Evolutionary conservation across 2,888 invertebrate genomes (phyloP), one percentile per base, ranked within the genome.

Genomic region (Elmis aenea): DNA sequence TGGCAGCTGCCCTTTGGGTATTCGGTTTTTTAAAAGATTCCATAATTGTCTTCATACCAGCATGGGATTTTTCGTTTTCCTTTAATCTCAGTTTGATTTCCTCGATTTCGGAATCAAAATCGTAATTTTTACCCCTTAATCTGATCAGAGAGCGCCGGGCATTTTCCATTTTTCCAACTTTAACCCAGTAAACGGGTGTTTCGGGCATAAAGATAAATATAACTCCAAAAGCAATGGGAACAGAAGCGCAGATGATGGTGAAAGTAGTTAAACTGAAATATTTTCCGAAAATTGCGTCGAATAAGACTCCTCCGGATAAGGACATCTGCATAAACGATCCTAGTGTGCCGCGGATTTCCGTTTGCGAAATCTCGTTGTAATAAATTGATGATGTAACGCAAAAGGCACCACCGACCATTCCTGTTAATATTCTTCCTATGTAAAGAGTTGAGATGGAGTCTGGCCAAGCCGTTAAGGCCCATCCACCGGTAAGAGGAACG

Each of bases 261-360:
- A 85, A 71, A 3, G 67, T 57, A 23, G 73, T 72, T 45, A 85
- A 78, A 1, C 70, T 61, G 0, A 76, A 62, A 43, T 72, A 70
- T 14, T 73, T 64, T 2, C 86, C 90, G 1, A 86, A 63, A 1
- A 74, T 66, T 55, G 89, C 89, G 0, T 80, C 73, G 39, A 83
- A 74, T 0, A 90, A 70, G 32, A 91, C 87, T 48, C 92, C 92
- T 6, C 81, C 62, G 0, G 85, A 83, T 41, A 90, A 73, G 75
- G 85, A 81, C 14, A 93, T 66, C 60, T 92, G 91, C 57, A 87
- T 87, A 56, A 82, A 85, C 13, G 85, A 83, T 4, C 91, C 91
- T 0, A 92, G 68, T 0, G 80, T 76, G 1, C 92, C 92, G 34
- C 92, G 73, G 50, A 88, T 81, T 10, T 81, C 77, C 45, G 81